phyloP scores from a whole-genome alignment of 2,888 invertebrate genomes.

The Trimorus sp. region DNA sequence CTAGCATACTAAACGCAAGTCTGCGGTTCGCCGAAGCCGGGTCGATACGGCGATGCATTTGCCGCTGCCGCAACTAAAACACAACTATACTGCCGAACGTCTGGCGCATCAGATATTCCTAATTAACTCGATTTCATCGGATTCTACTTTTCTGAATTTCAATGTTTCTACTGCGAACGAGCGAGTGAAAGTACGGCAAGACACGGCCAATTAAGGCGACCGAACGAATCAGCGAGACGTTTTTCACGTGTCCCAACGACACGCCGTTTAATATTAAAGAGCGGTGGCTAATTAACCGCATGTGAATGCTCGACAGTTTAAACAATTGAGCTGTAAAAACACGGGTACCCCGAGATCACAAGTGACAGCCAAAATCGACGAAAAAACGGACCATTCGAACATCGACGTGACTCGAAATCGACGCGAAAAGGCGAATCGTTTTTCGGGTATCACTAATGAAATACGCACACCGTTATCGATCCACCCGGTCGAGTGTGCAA shows the following conservation, averaged over 20 bases:
- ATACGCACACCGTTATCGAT: too few relatives aligned
- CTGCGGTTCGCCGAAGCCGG: conserved; percentile 72
- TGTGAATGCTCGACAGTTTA: too few relatives aligned
- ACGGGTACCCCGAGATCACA: too few relatives aligned
- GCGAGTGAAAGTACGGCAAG: conserved; percentile 16
- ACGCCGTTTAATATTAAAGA: neutral
- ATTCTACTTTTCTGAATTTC: conserved; percentile 42
- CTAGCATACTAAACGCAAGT: conserved; percentile 75
- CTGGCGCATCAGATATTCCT: conserved; percentile 51
- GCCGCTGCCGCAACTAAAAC: conserved; percentile 56
- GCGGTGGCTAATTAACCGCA: too few relatives aligned
- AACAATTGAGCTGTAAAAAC: too few relatives aligned
- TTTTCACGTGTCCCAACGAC: conserved; percentile 16
- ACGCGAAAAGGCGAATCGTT: too few relatives aligned
- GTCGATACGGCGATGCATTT: conserved; percentile 72
- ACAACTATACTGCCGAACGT: conserved; percentile 52
- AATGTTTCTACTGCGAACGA: conserved; percentile 27
- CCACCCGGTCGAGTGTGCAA: too few relatives aligned
- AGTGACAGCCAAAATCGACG: too few relatives aligned
- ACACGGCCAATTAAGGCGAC: conserved; percentile 27
- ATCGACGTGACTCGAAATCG: too few relatives aligned
- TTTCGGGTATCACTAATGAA: too few relatives aligned
- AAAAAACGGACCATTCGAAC: too few relatives aligned
- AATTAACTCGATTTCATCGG: conserved; percentile 47
- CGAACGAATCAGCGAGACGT: neutral